Conservation (phyloP, 2,113 vertebrate genomes). For the Vidua macroura region DNA sequence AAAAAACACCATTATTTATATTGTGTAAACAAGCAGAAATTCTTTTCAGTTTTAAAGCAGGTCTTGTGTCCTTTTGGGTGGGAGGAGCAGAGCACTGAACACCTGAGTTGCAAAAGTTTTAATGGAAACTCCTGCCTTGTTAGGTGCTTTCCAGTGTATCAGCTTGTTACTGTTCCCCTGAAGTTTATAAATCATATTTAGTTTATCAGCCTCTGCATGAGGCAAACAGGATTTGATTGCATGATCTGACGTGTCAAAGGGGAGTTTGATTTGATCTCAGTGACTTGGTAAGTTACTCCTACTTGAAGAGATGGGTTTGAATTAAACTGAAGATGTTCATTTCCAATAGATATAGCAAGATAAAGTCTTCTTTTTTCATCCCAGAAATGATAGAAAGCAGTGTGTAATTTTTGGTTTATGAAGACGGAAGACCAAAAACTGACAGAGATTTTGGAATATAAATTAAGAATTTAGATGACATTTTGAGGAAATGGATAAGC, state of each 20-base stretch:
- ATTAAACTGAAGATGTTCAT: constrained; percentile 57
- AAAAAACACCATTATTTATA: background rate
- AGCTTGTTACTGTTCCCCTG: background rate
- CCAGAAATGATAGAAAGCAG: constrained; percentile 29
- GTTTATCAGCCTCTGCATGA: background rate
- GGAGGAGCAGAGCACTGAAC: background rate
- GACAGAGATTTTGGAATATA: constrained; percentile 55
- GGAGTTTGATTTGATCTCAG: constrained; percentile 29
- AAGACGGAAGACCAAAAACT: constrained; percentile 48
- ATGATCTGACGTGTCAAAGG: background rate
- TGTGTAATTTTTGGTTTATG: constrained; percentile 53
- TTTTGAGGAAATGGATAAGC: constrained; percentile 68
- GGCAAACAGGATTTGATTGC: constrained; percentile 18
- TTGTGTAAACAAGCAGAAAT: background rate
- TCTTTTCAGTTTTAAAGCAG: background rate
- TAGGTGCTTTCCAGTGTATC: background rate
- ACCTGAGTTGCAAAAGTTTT: background rate
- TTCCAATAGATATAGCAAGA: constrained; percentile 57
- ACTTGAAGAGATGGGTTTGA: constrained; percentile 54
- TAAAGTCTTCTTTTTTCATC: constrained; percentile 46
- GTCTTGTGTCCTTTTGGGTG: background rate
- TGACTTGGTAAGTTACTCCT: background rate
- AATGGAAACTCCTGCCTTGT: background rate
- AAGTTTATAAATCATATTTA: background rate
- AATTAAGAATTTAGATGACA: constrained; percentile 72